Percentiles rank a stretch among this genome's conserved stretches.
Evolutionary conservation across 2,113 vertebrate species (phyloP).

Genomic region (Rhinopomastus cyanomelas): DNA sequence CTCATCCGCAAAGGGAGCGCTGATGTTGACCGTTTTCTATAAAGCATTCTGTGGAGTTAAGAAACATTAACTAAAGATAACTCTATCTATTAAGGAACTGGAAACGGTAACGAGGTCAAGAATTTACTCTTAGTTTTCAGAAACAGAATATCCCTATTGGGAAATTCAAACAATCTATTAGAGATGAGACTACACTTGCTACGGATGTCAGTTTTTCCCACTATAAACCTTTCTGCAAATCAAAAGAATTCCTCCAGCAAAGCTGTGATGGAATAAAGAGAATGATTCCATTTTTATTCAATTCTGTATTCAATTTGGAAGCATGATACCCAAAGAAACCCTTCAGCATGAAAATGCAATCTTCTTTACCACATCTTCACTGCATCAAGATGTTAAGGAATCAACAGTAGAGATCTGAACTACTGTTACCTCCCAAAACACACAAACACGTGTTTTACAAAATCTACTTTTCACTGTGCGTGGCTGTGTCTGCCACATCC

Average conservation of each 20-base stretch:
- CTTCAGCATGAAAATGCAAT: not conserved
- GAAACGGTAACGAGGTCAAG: not conserved
- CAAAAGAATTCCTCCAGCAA: slow-evolving; percentile 20
- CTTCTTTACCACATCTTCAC: not conserved
- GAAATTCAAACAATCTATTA: slow-evolving; percentile 40
- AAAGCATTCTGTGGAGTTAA: not conserved
- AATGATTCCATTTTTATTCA: not conserved
- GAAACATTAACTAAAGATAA: not conserved
- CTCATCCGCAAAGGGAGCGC: not conserved
- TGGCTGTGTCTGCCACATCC: not conserved
- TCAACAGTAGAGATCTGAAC: not conserved
- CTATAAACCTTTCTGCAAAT: slow-evolving; percentile 22
- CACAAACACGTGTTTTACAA: not conserved
- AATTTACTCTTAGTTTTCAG: not conserved
- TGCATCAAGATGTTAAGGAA: not conserved
- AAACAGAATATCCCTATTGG: not conserved
- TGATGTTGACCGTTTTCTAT: not conserved
- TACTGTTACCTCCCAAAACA: not conserved
- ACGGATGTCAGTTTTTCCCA: slow-evolving; percentile 40
- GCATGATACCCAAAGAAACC: not conserved
- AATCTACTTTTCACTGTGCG: not conserved
- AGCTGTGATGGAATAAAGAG: slow-evolving; percentile 1
- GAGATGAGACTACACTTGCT: slow-evolving; percentile 13
- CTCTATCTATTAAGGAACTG: not conserved
- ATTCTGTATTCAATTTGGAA: slow-evolving; percentile 19